Evolutionary conservation across 2,797 vertebrate species (phyloP), one percentile per base, ranked within the genome.

Genomic region (Sebastes melanostomus): DNA sequence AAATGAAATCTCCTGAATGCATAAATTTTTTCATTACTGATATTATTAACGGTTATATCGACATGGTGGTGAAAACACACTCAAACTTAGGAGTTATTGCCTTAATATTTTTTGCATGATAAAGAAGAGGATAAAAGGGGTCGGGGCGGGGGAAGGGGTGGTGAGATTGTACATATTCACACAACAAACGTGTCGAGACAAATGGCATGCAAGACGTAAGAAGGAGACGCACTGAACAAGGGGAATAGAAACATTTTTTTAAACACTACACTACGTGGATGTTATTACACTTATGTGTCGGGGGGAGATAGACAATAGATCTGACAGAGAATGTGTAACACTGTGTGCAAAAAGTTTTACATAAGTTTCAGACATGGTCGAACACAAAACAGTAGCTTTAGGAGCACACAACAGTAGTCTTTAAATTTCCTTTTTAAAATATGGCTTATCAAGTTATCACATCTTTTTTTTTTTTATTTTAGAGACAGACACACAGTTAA

Each of bases 401-500:
- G 83, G 83, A 91, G 83, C 91, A 92, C 91, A 92, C 88, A 56
- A 93, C 77, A 86, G 55, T 72, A 92, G 90, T 93, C 88, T 91
- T 93, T 90, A 91, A 81, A 86, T 92, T 90, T 93, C 91, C 86
- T 93, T 93, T 91, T 92, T 91, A 88, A 96, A 95, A 96, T 96
- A 96, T 96, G 96, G 96, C 96, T 96, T 96, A 93, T 95, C 90
- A 84, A 91, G 92, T 92, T 95, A 94, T 93, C 89, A 91, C 85
- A 81, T 86, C 81, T 81, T 88, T 84, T 84, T 84, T 84, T 73
- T 80, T 75, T 66, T 52, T 82, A 71, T 89, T 87, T 82, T 88
- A 84, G 54, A 87, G 88, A 93, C 86, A 93, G 88, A 93, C 90
- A 91, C 92, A 92, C 87, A 83, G 80, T 88, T 84, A 92, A 59